Evolutionary conservation across 2,888 invertebrate genomes (phyloP), one percentile per base, ranked within the genome.

Genomic region (Aleiodes alternator): DNA sequence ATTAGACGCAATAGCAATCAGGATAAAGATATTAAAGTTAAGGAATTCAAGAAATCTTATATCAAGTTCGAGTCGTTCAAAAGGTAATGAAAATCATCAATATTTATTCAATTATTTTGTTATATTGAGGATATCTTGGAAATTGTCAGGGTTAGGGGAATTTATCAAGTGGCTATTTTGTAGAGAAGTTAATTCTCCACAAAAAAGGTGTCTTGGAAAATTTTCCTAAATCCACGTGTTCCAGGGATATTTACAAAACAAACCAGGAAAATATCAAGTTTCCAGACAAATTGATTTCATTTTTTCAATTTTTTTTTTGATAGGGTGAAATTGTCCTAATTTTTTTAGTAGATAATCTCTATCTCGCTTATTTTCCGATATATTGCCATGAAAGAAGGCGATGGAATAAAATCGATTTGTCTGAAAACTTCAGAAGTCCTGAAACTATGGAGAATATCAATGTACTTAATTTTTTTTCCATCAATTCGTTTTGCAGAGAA

Each of bases 1-100:
- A 80, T 83, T 34, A 79, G 79, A 77, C 82, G 82, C 59, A 78
- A 83, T 74, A 80, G 84, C 73, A 83, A 74, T 72, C 72, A 79
- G 3, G 82, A 78, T 5, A 87, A 83, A 75, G 82, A 82, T 78
- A 80, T 84, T 23, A 92, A 92, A 90, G 90, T 92, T 83, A 92
- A 92, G 88, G 90, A 91, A 87, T 91, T 95, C 83, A 94, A 92
- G 90, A 92, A 93, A 85, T 92, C 93, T 83, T 95, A 92, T 89
- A 92, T 95, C 85, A 95, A 95, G 91, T 94, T 95, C 88, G 95
- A 95, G 87, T 92, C 93, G 87, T 91, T 92, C 89, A 91, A 92
- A 89, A 92, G 93, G 93, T 93, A 91, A 90, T 23, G 1, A 23
- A 23, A 23, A 23, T 78, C 72, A 43, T 78, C 69, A 55, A 16